Conservation (phyloP, 1,140 invertebrate species). For the Aphelenchoides fujianensis region DNA sequence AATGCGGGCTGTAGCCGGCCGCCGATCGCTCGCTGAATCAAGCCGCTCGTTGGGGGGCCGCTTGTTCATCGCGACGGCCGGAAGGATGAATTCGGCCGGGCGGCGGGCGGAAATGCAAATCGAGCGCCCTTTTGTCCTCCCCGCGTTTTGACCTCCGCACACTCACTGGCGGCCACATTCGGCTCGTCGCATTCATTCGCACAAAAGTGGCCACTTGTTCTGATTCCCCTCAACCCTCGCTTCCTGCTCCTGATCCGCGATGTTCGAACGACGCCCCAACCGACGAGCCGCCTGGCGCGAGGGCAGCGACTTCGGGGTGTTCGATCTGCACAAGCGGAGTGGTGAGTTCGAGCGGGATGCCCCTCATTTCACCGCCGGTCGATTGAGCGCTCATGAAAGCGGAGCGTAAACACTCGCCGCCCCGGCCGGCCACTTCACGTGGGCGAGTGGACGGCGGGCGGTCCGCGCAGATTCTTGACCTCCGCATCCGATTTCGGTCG, state of each 20-base stretch:
- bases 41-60: background rate
- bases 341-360: background rate
- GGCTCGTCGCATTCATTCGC: too few species aligned
- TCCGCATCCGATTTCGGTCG: too few species aligned
- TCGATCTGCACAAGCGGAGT: background rate
- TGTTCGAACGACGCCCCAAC: background rate
- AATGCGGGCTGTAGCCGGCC: too few species aligned
- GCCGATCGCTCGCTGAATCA: too few species aligned
- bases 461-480: too few species aligned
- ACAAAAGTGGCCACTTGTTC: too few species aligned
- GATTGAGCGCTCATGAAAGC: too few species aligned
- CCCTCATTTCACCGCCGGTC: background rate
- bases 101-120: background rate
- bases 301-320: background rate
- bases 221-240: too few species aligned
- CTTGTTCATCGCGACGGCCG: background rate
- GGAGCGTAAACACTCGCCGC: too few species aligned
- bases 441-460: too few species aligned
- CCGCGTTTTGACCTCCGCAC: background rate
- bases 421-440: too few species aligned
- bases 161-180: slow-evolving; percentile 9
- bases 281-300: background rate
- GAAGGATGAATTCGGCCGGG: background rate
- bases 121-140: background rate
- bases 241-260: too few species aligned